Evolutionary conservation across 2,113 vertebrate species (phyloP).

Genomic region (Macroglossus sobrinus): DNA sequence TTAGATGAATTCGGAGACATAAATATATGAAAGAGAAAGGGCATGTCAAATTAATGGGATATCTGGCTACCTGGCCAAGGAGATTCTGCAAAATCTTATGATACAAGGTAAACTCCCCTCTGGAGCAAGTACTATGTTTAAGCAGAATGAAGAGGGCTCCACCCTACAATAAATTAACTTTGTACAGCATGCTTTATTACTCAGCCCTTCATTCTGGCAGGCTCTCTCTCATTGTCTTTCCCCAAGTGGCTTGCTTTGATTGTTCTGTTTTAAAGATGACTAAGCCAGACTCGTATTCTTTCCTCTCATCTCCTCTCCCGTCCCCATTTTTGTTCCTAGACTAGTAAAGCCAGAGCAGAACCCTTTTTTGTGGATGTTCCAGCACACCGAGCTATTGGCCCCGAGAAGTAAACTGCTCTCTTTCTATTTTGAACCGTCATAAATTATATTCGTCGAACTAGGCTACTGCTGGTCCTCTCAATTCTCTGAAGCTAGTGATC

Average conservation of each 20-base stretch:
- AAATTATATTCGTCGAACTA: background rate
- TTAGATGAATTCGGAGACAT: slow-evolving; percentile 40
- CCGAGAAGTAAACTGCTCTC: slow-evolving; percentile 8
- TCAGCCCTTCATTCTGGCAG: background rate
- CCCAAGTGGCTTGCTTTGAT: slow-evolving; percentile 9
- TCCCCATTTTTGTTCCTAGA: background rate
- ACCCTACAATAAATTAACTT: slow-evolving; percentile 41
- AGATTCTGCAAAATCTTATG: slow-evolving; percentile 45
- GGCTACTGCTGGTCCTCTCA: background rate
- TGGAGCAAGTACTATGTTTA: background rate
- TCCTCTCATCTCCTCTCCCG: background rate
- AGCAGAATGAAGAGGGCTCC: background rate
- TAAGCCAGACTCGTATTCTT: background rate
- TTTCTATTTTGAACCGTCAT: background rate
- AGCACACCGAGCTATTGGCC: background rate
- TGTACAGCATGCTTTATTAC: background rate
- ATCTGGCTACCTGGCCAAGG: slow-evolving; percentile 48
- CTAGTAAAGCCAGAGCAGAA: slow-evolving; percentile 9
- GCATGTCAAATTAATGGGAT: slow-evolving; percentile 57
- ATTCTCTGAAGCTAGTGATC: background rate
- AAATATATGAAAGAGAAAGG: slow-evolving; percentile 33
- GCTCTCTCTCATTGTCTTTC: slow-evolving; percentile 17
- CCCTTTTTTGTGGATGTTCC: background rate
- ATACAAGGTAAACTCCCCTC: background rate
- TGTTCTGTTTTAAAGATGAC: slow-evolving; percentile 28